phyloP scores from a whole-genome alignment of 1,140 invertebrate genomes.

The Macrocentrus cingulum region DNA sequence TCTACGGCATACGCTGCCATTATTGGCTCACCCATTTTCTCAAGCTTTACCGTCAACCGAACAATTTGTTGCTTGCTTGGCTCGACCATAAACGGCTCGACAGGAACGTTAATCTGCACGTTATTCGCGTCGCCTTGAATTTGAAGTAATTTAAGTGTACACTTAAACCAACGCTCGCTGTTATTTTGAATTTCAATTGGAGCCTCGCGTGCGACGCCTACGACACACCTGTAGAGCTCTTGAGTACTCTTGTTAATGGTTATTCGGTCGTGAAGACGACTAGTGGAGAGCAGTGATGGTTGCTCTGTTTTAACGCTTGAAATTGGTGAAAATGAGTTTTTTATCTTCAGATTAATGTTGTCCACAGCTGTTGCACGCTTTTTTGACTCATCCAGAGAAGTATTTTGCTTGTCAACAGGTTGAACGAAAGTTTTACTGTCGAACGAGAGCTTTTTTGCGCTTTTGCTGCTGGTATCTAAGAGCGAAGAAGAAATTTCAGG shows the following conservation, averaged over 20 bases:
- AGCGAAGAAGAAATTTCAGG: no score
- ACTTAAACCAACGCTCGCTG: slow-evolving; percentile 49
- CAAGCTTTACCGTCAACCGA: slow-evolving; percentile 43
- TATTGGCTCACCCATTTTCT: slow-evolving; percentile 42
- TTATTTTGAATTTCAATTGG: slow-evolving; percentile 48
- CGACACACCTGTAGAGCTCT: slow-evolving; percentile 44
- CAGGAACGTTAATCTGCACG: slow-evolving; percentile 40
- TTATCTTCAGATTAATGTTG: no score
- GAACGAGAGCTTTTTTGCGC: slow-evolving; percentile 4
- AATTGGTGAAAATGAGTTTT: background rate
- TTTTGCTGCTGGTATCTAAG: slow-evolving; percentile 45
- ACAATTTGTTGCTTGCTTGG: slow-evolving; percentile 39
- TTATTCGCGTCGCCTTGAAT: slow-evolving; percentile 45
- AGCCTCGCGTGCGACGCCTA: slow-evolving; percentile 40
- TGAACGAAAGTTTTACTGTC: slow-evolving; percentile 37
- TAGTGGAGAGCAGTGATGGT: background rate
- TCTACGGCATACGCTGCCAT: slow-evolving; percentile 40
- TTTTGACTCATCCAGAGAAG: no score
- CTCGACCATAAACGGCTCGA: slow-evolving; percentile 43
- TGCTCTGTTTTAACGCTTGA: slow-evolving; percentile 4
- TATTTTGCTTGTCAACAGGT: no score
- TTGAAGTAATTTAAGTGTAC: slow-evolving; percentile 35
- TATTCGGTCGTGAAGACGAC: slow-evolving; percentile 28
- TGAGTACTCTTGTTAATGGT: slow-evolving; percentile 40
- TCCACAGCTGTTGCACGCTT: no score